Conservation (phyloP, 1,140 invertebrate species). For the Anastatus disparis region DNA sequence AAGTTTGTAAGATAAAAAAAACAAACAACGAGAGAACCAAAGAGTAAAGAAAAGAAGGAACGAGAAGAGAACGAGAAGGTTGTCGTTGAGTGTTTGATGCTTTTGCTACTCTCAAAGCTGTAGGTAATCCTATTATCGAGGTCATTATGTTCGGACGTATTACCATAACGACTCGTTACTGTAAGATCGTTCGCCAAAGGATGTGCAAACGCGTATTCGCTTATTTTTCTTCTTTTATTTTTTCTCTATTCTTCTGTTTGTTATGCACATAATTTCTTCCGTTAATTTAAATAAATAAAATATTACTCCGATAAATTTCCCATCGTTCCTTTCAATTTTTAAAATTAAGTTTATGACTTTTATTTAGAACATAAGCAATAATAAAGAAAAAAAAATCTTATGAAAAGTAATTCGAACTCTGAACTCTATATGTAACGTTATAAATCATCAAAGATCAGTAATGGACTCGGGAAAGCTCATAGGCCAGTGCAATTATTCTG, state of each 20-base stretch:
- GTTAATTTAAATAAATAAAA: no score
- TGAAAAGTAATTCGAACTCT: background rate
- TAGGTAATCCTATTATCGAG: slow-evolving; percentile 58
- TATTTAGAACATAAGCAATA: no score
- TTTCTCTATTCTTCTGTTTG: background rate
- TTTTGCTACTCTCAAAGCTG: slow-evolving; percentile 35
- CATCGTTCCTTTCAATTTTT: no score
- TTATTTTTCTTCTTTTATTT: background rate
- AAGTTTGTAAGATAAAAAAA: no score
- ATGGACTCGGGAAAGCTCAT: background rate
- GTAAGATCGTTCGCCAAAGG: slow-evolving; percentile 46
- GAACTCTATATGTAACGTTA: background rate
- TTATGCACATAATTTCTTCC: background rate
- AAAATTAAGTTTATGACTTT: no score
- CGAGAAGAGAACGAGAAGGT: background rate
- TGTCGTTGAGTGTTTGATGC: background rate
- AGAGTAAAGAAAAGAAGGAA: background rate
- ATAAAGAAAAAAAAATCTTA: no score
- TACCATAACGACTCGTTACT: slow-evolving; percentile 61
- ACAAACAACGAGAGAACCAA: no score
- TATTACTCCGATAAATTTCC: no score
- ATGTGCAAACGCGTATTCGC: no score
- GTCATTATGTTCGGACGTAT: slow-evolving; percentile 60
- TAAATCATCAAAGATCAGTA: background rate
- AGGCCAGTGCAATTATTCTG: background rate